A percentile compares a stretch with the other conserved stretches of the same genome.
Evolutionary conservation across 37 sponge, comb jelly and placozoan species (phyloP).

Genomic region (Amphimedon queenslandica): DNA sequence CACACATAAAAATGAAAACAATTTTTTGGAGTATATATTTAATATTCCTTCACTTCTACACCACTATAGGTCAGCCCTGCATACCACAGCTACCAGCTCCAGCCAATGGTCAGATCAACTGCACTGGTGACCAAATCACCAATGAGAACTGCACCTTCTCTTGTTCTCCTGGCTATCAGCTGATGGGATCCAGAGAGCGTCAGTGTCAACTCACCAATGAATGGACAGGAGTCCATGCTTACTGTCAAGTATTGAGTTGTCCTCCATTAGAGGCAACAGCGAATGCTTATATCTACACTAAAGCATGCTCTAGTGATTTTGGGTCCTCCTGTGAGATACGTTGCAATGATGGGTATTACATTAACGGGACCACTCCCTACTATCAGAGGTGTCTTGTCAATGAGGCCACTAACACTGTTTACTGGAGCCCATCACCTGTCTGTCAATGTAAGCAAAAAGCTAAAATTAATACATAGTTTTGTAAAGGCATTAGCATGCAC

Average conservation of each 20-base stretch:
- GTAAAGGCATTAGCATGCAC: no score
- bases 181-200: neutral
- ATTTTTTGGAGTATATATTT: neutral
- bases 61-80: neutral
- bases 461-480: no score
- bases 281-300: neutral
- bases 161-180: neutral
- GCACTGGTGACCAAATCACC: conserved; percentile 14
- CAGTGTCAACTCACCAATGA: neutral
- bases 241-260: conserved; percentile 2
- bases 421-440: conserved; percentile 1
- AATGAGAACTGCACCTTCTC: conserved; percentile 13
- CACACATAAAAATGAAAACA: neutral
- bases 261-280: neutral
- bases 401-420: neutral
- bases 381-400: neutral
- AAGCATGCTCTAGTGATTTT: neutral
- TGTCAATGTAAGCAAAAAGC: conserved; percentile 18
- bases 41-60: neutral
- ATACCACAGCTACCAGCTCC: conserved; percentile 1
- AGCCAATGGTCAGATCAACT: conserved; percentile 8
- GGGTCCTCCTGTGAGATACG: neutral
- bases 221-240: conserved; percentile 13
- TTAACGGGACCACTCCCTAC: neutral
- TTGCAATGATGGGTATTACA: conserved; percentile 13